These are phyloP conservation scores for Marmota flaviventris DNA, from an alignment of 2,113 vertebrate genomes.

Conservation along the genomic window DNA sequence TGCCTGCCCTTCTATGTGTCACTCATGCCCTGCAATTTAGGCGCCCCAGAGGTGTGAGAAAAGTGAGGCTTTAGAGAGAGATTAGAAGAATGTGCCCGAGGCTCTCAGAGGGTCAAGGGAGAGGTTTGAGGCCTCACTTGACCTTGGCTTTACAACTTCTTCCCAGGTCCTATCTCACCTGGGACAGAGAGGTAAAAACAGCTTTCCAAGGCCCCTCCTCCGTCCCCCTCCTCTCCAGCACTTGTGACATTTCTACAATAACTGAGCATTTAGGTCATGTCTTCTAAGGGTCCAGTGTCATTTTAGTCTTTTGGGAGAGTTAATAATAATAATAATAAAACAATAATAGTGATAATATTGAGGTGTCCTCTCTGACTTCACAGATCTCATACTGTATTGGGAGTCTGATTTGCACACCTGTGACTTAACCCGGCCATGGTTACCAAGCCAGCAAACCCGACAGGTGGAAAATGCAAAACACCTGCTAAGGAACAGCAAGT, in stretches of 20 bases:
- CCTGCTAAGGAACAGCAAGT: neutral
- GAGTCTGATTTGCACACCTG: neutral
- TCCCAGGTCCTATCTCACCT: neutral
- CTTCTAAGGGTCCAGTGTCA: neutral
- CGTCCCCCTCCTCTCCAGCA: neutral
- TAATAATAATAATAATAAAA: neutral
- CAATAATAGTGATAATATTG: neutral
- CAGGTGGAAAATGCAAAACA: neutral
- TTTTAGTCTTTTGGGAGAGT: neutral
- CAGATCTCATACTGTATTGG: neutral
- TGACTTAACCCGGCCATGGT: neutral
- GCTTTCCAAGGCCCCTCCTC: neutral
- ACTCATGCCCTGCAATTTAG: too few relatives aligned
- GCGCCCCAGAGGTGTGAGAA: neutral
- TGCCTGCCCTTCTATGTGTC: rapidly evolving
- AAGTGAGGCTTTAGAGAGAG: neutral
- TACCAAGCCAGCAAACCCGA: neutral
- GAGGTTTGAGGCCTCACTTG: neutral
- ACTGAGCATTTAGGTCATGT: neutral
- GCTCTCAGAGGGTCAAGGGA: neutral
- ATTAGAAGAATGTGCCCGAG: neutral
- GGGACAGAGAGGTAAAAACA: neutral
- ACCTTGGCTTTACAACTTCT: neutral
- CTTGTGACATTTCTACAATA: neutral
- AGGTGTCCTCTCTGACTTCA: neutral